phyloP scores from a whole-genome alignment of 2,888 invertebrate species.

The Galerucella pusilla region DNA sequence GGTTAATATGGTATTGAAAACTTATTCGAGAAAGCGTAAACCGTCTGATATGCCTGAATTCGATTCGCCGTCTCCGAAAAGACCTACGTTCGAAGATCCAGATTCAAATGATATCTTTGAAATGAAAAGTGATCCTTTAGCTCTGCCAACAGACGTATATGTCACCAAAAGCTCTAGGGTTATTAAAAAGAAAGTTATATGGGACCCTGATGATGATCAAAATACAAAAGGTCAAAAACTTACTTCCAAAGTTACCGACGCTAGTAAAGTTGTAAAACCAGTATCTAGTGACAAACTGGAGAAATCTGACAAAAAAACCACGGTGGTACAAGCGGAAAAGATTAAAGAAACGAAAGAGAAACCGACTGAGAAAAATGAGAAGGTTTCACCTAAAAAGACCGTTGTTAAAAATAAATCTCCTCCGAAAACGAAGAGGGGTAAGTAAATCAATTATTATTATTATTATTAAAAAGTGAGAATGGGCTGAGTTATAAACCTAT shows the following conservation, averaged over 20 bases:
- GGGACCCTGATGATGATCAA: slow-evolving; percentile 74
- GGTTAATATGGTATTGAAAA: slow-evolving; percentile 59
- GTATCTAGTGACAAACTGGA: not conserved
- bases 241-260: slow-evolving; percentile 31
- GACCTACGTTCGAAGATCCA: slow-evolving; percentile 23
- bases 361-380: slow-evolving; percentile 46
- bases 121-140: slow-evolving; percentile 36
- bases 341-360: slow-evolving; percentile 25
- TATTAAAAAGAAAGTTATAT: slow-evolving; percentile 79
- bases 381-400: slow-evolving; percentile 42
- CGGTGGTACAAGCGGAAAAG: slow-evolving; percentile 26
- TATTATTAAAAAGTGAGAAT: no score
- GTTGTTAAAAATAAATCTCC: slow-evolving; percentile 38
- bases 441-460: not conserved
- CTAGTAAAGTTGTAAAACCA: slow-evolving; percentile 25
- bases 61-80: slow-evolving; percentile 27
- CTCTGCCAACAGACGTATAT: slow-evolving; percentile 54
- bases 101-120: slow-evolving; percentile 24
- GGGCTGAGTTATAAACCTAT: slow-evolving; percentile 66
- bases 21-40: slow-evolving; percentile 62
- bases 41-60: slow-evolving; percentile 40
- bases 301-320: slow-evolving; percentile 7
- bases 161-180: slow-evolving; percentile 68
- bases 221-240: not conserved
- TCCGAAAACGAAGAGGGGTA: slow-evolving; percentile 46